Base-by-base conservation (phyloP, 2,888 invertebrate genomes). In the Argynnis bischoffii region DNA sequence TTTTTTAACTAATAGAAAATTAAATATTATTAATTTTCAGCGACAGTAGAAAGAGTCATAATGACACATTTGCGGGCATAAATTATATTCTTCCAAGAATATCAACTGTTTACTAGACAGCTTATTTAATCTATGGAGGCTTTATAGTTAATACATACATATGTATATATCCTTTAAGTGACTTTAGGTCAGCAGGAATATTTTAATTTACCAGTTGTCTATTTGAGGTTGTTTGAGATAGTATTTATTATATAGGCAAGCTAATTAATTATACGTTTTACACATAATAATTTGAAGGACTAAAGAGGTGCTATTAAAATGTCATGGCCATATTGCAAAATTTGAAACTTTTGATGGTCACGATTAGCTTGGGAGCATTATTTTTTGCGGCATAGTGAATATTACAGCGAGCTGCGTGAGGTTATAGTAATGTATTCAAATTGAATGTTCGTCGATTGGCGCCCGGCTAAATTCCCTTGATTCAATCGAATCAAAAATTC, bases 321-420 rank as follows among this genome's bases (percentile, higher is more conserved):
- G 82, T 81, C 81, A 81, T 54, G 81, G 80, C 65, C 81, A 73
- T 35, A 31, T 18, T 74, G 76, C 77, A 72, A 76, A 75, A 72
- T 72, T 69, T 69, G 65, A 72, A 72, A 74, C 71, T 72, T 72
- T 64, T 68, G 71, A 70, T 72, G 70, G 65, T 69, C 60, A 71
- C 53, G 64, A 68, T 69, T 66, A 60, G 73, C 66, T 74, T 71
- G 14, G 69, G 51, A 60, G 57, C 60, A 67, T 72, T 65, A 57
- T 72, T 74, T 73, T 75, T 76, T 73, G 60, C 59, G 63, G 54
- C 63, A 41, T 35, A 61, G 51, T 61, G 47, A 63, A 55, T 57
- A 63, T 56, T 66, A 59, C 35, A 59, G 16, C 41, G 63, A 48
- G 53, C 51, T 60, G 60, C 61, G 61, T 65, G 61, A 60, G 50